phyloP scores from a whole-genome alignment of 1,140 invertebrate genomes.

The Magallana angulata region DNA sequence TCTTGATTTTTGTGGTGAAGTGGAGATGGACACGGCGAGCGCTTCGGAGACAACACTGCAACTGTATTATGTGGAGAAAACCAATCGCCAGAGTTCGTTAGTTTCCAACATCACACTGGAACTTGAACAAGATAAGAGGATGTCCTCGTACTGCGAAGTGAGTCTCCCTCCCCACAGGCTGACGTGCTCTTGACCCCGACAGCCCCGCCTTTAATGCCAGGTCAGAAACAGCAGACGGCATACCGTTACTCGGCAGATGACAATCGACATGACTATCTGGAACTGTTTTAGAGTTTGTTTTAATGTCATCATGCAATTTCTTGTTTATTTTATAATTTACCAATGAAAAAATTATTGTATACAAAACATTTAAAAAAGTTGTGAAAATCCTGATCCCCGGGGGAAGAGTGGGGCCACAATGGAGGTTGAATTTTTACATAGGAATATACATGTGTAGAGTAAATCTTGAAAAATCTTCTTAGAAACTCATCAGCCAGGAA shows the following conservation, averaged over 20 bases:
- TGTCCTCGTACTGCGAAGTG: neutral
- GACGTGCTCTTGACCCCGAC: neutral
- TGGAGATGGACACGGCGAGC: neutral
- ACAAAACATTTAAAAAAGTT: too few species aligned
- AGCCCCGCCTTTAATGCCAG: neutral
- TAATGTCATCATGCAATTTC: too few species aligned
- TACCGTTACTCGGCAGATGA: neutral
- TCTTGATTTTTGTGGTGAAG: slow-evolving; percentile 12
- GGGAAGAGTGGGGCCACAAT: too few species aligned
- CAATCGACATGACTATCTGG: neutral
- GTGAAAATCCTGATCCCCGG: too few species aligned
- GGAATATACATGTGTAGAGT: too few species aligned
- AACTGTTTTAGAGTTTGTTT: neutral
- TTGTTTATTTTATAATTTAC: too few species aligned
- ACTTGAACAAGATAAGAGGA: neutral
- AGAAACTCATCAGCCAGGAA: too few species aligned
- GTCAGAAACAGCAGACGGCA: slow-evolving; percentile 22
- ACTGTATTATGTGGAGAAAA: slow-evolving; percentile 8
- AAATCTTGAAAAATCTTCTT: too few species aligned
- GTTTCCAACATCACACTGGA: neutral
- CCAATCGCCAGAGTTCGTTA: neutral
- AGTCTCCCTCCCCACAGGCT: neutral
- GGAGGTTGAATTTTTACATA: too few species aligned
- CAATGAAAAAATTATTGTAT: too few species aligned
- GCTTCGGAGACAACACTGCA: neutral